A percentile compares a stretch with the other conserved stretches of the same genome.
Evolutionary conservation across 2,113 vertebrate species (phyloP).

Genomic region (Orycteropus afer): DNA sequence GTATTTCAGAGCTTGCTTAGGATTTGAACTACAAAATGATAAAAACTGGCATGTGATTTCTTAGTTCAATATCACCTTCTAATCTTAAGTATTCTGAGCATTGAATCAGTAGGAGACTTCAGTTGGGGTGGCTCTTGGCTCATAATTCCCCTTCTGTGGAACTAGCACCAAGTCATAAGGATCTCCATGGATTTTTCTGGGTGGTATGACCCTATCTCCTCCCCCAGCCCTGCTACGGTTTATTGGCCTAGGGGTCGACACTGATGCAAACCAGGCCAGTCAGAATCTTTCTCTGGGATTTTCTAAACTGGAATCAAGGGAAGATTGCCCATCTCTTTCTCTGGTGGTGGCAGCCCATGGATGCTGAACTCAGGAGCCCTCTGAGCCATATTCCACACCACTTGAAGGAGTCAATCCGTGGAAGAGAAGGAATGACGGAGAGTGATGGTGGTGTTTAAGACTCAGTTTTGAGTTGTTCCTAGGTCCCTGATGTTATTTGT

Average conservation of each 20-base stretch:
- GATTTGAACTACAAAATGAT: neutral
- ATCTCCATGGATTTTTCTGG: neutral
- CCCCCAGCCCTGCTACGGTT: neutral
- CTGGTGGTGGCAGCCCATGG: neutral
- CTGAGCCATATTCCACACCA: fast-evolving
- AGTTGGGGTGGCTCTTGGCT: neutral
- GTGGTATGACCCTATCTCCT: neutral
- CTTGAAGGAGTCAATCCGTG: neutral
- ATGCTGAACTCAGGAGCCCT: neutral
- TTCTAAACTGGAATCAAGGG: neutral
- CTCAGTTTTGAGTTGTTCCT: neutral
- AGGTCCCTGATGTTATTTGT: neutral
- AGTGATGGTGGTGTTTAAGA: neutral
- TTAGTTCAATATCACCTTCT: neutral
- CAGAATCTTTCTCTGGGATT: neutral
- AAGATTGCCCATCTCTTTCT: neutral
- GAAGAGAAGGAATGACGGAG: neutral
- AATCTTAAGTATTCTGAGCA: neutral
- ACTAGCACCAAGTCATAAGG: neutral
- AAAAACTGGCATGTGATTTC: neutral
- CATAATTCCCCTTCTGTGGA: neutral
- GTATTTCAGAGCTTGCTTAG: neutral
- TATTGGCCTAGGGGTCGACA: neutral
- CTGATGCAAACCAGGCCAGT: neutral
- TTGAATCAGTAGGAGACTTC: neutral